Evolutionary conservation across 2,888 invertebrate species (phyloP).

Genomic region (Drosophila ochracea): DNA sequence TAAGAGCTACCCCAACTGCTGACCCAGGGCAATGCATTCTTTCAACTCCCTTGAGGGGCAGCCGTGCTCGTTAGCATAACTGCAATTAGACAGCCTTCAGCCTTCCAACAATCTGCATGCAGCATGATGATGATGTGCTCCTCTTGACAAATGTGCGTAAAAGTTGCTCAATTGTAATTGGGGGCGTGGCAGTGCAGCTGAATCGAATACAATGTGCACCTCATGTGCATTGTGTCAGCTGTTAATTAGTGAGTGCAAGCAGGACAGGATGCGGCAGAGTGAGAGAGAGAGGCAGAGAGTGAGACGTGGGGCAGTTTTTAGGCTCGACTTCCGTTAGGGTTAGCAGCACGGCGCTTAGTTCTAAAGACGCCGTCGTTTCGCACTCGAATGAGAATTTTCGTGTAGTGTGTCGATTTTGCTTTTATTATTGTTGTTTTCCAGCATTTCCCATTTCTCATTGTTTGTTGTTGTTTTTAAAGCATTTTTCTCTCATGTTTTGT

Average conservation of each 20-base stretch:
- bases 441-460: conserved; percentile 15
- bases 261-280: not conserved
- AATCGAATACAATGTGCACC: conserved; percentile 35
- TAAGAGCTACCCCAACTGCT: not conserved
- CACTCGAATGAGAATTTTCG: conserved; percentile 77
- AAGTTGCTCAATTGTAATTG: conserved; percentile 72
- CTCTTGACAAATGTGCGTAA: conserved; percentile 79
- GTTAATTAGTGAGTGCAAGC: conserved; percentile 45
- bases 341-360: conserved; percentile 56
- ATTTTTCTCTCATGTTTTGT: conserved; percentile 26
- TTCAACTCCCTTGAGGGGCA: conserved; percentile 29
- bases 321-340: conserved; percentile 46
- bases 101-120: not conserved
- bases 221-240: conserved; percentile 44
- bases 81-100: conserved; percentile 70
- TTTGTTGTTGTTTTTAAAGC: not conserved
- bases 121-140: conserved; percentile 27
- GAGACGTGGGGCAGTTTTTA: not conserved
- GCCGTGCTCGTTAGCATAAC: conserved; percentile 68
- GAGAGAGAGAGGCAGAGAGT: not conserved
- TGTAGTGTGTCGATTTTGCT: conserved; percentile 61
- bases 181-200: conserved; percentile 33
- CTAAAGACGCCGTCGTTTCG: conserved; percentile 65
- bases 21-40: not conserved
- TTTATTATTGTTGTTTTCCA: conserved; percentile 22